These are phyloP conservation scores for Nasonia vitripennis DNA, from an alignment of 1,140 invertebrate genomes.

Conservation along the genomic window DNA sequence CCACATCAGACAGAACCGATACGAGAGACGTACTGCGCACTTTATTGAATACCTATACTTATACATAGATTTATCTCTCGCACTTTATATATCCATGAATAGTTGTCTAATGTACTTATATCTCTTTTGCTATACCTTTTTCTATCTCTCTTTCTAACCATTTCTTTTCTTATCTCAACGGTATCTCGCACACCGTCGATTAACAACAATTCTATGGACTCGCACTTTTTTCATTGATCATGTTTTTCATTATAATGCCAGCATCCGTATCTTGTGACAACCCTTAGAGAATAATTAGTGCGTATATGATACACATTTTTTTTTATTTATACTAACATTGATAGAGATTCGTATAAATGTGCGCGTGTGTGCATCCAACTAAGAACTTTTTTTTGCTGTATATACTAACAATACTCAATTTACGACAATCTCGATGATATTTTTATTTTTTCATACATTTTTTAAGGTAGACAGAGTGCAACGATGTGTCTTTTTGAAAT, in stretches of 20 bases:
- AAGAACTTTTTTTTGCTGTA: neutral
- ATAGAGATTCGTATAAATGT: neutral
- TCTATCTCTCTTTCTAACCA: neutral
- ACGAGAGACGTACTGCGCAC: neutral
- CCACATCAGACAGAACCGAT: neutral
- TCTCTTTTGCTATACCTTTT: neutral
- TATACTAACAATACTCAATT: neutral
- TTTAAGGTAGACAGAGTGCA: neutral
- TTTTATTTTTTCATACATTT: neutral
- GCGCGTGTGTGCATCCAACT: neutral
- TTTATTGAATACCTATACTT: neutral
- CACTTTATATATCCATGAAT: neutral
- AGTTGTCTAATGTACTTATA: neutral
- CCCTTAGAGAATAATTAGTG: neutral
- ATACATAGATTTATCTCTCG: neutral
- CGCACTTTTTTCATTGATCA: neutral
- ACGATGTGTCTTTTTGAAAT: neutral
- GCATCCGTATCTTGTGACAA: neutral
- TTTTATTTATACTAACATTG: neutral
- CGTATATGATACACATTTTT: neutral
- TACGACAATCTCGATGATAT: neutral
- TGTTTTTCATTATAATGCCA: neutral
- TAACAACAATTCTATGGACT: neutral
- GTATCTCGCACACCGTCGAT: too few relatives aligned
- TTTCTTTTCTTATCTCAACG: slow-evolving; percentile 2